Conservation (phyloP, 2,797 vertebrate genomes). For the Selene dorsalis region DNA sequence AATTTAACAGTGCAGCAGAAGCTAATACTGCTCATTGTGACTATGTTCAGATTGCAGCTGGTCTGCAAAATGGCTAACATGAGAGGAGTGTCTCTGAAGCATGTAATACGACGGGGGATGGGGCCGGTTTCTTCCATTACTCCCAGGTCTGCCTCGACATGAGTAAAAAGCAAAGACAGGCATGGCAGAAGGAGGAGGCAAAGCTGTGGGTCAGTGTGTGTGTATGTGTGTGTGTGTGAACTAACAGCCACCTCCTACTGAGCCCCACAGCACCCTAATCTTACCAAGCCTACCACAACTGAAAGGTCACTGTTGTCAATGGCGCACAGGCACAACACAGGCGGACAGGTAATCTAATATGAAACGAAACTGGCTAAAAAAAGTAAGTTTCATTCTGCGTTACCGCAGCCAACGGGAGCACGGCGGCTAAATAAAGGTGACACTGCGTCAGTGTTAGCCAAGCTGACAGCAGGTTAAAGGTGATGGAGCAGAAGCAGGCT, state of each 20-base stretch:
- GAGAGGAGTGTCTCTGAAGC: slow-evolving; percentile 42
- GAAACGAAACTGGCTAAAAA: slow-evolving; percentile 61
- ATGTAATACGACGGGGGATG: slow-evolving; percentile 55
- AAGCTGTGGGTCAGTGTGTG: slow-evolving; percentile 32
- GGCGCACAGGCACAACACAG: slow-evolving; percentile 38
- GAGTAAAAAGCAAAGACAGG: slow-evolving; percentile 35
- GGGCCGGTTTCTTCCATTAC: slow-evolving; percentile 25
- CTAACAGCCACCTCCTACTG: slow-evolving; percentile 43
- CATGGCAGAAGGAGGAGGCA: slow-evolving; percentile 20
- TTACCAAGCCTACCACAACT: slow-evolving; percentile 42
- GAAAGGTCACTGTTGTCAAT: slow-evolving; percentile 73
- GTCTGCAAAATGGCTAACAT: slow-evolving; percentile 52
- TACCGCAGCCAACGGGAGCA: slow-evolving; percentile 51
- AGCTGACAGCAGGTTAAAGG: slow-evolving; percentile 77
- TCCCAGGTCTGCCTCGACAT: slow-evolving; percentile 35
- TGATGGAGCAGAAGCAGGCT: slow-evolving; percentile 60
- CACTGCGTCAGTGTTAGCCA: slow-evolving; percentile 50
- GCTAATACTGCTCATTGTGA: slow-evolving; percentile 20
- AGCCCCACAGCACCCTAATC: slow-evolving; percentile 52
- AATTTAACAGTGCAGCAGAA: slow-evolving; percentile 18
- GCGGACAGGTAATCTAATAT: slow-evolving; percentile 54
- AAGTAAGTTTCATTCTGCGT: slow-evolving; percentile 54
- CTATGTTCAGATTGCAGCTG: slow-evolving; percentile 47
- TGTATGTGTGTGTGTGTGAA: slow-evolving; percentile 28
- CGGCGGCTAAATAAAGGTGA: slow-evolving; percentile 65